Evolutionary conservation across 1,140 invertebrate genomes (phyloP).

Genomic region (Bombus superbus): DNA sequence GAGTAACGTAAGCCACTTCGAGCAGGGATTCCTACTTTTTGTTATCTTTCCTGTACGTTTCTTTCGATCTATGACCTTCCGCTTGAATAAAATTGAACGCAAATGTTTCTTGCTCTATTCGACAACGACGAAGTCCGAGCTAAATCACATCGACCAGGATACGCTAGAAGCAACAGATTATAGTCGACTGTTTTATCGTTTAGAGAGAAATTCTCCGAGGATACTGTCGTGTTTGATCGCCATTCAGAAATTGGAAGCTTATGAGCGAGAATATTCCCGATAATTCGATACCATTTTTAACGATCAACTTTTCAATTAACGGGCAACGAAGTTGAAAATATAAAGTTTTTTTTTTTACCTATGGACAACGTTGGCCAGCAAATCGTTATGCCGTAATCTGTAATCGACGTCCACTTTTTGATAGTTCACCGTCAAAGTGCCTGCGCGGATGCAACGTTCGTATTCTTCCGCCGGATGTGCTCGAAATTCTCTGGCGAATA

Average conservation of each 20-base stretch:
- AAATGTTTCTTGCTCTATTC: no score
- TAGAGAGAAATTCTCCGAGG: no score
- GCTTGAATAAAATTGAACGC: no score
- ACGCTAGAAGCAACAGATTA: no score
- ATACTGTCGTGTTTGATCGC: no score
- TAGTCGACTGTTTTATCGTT: no score
- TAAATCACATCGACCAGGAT: no score
- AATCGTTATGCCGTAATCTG: conserved; percentile 96
- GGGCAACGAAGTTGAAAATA: not conserved
- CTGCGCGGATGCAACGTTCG: conserved; percentile 94
- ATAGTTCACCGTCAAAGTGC: conserved; percentile 97
- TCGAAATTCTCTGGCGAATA: conserved; percentile 96
- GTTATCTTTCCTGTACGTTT: not conserved
- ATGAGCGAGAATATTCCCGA: not conserved
- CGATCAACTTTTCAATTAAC: no score
- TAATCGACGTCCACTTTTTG: conserved; percentile 96
- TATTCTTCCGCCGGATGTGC: conserved; percentile 96
- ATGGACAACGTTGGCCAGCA: conserved; percentile 97
- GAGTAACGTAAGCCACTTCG: not conserved
- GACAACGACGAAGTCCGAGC: no score
- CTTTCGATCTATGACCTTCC: no score
- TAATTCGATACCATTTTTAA: not conserved
- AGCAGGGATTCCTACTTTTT: not conserved
- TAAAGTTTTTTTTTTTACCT: conserved; percentile 85
- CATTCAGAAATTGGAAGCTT: no score